Base-by-base conservation (phyloP, 2,888 invertebrate genomes). In the Cephus runcator region DNA sequence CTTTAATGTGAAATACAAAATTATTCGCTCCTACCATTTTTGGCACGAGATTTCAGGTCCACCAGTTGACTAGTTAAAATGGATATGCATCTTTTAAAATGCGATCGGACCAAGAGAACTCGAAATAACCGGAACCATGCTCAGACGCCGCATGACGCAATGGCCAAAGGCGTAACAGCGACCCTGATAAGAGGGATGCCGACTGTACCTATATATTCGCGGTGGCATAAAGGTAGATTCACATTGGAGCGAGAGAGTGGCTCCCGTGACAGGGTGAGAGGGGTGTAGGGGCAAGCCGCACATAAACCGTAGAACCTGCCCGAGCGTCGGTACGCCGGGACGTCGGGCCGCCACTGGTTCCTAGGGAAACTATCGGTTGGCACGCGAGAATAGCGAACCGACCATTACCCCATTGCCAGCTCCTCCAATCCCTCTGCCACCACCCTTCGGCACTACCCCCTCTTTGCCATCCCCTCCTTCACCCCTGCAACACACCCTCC, bases 331-430 rank as follows among this genome's bases (percentile, higher is more conserved):
- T 23, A 56, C 56, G 56, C 56, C 56, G 23, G 23, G 56, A 56
- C 56, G 56, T 15, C 56, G 68, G 76, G 77, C 76, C 77, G 73
- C 74, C 73, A 81, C 79, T 78, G 78, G 56, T 75, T 73, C 75
- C 79, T 83, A 81, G 81, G 86, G 82, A 87, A 90, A 90, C 87
- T 89, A 87, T 87, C 86, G 84, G 78, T 83, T 83, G 86, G 86
- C 90, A 90, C 89, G 90, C 90, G 85, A 89, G 85, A 88, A 86
- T 84, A 84, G 85, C 84, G 85, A 87, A 87, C 87, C 85, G 82
- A 86, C 87, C 84, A 87, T 88, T 89, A 89, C 82, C 83, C 81
- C 83, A 82, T 75, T 80, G 56, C 79, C 80, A 77, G 82, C 81
- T 81, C 76, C 77, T 81, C 76, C 76, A 77, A 79, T 74, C 69